Conservation (phyloP, 1,140 invertebrate species). For the Chironomus striatipennis region DNA sequence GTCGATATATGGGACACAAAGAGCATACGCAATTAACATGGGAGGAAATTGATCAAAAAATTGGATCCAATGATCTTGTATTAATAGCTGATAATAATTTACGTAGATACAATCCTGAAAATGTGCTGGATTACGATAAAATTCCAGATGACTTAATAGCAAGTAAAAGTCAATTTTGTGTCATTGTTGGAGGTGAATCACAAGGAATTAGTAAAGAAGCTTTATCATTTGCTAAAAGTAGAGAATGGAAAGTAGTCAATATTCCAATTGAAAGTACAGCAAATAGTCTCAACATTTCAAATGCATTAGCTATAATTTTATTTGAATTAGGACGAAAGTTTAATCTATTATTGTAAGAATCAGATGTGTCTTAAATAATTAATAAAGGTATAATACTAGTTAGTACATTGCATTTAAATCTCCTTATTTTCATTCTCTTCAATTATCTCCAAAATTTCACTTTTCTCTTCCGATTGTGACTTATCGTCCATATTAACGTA, state of each 20-base stretch:
- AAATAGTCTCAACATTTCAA: slow-evolving; percentile 78
- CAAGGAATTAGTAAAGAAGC: slow-evolving; percentile 65
- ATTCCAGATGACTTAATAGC: slow-evolving; percentile 32
- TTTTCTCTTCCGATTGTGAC: not conserved
- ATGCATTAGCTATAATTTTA: slow-evolving; percentile 69
- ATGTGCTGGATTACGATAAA: slow-evolving; percentile 25
- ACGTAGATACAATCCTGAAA: not conserved
- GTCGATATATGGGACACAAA: slow-evolving; percentile 83
- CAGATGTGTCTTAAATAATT: not conserved
- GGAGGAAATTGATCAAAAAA: slow-evolving; percentile 48
- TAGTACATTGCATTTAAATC: not conserved
- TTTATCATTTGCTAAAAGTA: slow-evolving; percentile 46
- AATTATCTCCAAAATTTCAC: not conserved
- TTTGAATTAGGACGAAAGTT: slow-evolving; percentile 78
- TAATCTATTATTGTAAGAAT: not conserved
- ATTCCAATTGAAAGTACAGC: slow-evolving; percentile 69
- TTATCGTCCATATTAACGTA: not conserved
- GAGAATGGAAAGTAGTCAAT: slow-evolving; percentile 54
- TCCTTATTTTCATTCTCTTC: not conserved
- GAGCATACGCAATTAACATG: slow-evolving; percentile 66
- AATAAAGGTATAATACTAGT: not conserved
- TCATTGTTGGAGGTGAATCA: slow-evolving; percentile 79
- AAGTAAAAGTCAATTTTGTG: slow-evolving; percentile 29
- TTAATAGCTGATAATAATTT: slow-evolving; percentile 64
- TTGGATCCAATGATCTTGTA: slow-evolving; percentile 43